Conservation (phyloP, 2,113 vertebrate genomes). For the Pangasianodon hypophthalmus region DNA sequence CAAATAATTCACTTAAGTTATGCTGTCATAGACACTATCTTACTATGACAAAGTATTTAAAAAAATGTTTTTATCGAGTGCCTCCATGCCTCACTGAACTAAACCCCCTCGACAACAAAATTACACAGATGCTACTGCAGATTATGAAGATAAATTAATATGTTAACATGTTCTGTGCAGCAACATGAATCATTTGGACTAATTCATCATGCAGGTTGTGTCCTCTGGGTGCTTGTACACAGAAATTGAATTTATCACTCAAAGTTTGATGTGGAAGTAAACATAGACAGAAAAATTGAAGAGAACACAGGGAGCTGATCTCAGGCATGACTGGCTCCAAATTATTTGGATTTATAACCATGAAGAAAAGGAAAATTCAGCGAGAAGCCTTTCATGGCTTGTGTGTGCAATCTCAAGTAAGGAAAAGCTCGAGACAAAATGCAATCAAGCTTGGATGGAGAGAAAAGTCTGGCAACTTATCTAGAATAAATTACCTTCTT, state of each 20-base stretch:
- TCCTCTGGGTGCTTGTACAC: not conserved
- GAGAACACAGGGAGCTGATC: not conserved
- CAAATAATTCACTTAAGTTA: not conserved
- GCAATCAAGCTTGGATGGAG: not conserved
- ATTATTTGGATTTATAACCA: not conserved
- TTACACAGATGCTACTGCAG: not conserved
- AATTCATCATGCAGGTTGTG: not conserved
- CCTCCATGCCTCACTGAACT: not conserved
- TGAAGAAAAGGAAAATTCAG: constrained; percentile 12
- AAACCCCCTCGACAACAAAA: not conserved
- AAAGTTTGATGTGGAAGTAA: not conserved
- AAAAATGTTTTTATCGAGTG: not conserved
- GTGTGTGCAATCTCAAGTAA: not conserved
- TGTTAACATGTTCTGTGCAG: not conserved
- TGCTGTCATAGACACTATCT: not conserved
- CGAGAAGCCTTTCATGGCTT: not conserved
- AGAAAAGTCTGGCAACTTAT: not conserved
- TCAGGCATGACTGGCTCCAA: constrained; percentile 5
- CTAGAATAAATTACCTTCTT: not conserved
- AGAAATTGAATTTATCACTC: constrained; percentile 17
- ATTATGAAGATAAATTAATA: not conserved
- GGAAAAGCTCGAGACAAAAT: not conserved
- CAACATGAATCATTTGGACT: constrained; percentile 13
- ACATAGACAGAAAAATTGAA: not conserved
- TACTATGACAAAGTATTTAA: not conserved